These are phyloP conservation scores for Cardinalis cardinalis DNA, from an alignment of 2,113 vertebrate species.

Conservation along the genomic window DNA sequence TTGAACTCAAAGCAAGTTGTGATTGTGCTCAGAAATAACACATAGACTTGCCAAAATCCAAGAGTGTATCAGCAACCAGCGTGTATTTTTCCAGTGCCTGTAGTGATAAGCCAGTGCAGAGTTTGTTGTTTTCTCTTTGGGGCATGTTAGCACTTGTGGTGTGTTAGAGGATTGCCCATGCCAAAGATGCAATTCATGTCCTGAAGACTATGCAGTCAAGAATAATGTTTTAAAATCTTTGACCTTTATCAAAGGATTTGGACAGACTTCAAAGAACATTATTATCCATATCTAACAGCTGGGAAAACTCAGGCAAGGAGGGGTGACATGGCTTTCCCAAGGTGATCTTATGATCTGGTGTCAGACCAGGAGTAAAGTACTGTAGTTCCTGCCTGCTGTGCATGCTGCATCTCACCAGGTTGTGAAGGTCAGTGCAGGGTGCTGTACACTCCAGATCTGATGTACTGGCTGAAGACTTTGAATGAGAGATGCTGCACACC, in stretches of 20 bases:
- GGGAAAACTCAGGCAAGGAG: not conserved
- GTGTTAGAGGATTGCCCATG: not conserved
- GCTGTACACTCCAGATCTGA: not conserved
- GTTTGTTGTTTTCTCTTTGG: conserved; percentile 23
- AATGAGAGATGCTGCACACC: not conserved
- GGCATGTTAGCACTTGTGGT: not conserved
- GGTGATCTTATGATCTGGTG: not conserved
- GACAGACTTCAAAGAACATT: conserved; percentile 9
- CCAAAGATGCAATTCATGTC: conserved; percentile 9
- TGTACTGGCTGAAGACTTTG: not conserved
- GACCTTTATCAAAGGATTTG: not conserved
- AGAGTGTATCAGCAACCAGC: not conserved
- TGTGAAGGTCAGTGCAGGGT: not conserved
- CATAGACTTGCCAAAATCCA: conserved; percentile 8
- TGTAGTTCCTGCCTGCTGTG: not conserved
- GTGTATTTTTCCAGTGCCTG: conserved; percentile 32
- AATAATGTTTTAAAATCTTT: conserved; percentile 33
- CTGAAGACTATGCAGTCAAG: not conserved
- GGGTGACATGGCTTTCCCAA: not conserved
- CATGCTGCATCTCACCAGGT: not conserved
- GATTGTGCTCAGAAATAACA: conserved; percentile 33
- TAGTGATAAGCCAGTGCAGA: not conserved
- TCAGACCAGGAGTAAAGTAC: not conserved
- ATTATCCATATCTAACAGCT: conserved; percentile 4
- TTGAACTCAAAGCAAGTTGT: conserved; percentile 30